phyloP scores from a whole-genome alignment of 2,888 invertebrate genomes.

The Actias luna region DNA sequence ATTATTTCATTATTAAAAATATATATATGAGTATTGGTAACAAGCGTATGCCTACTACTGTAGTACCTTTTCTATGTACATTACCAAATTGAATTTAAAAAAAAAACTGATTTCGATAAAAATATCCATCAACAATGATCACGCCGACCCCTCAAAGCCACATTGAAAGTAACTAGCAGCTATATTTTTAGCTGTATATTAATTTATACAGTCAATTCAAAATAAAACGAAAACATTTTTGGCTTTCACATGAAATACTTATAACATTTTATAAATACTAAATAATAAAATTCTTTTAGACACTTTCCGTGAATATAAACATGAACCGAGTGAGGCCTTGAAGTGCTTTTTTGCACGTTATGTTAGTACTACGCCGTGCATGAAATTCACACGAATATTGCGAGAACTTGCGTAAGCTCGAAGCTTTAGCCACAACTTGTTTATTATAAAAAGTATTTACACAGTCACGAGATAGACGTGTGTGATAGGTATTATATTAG shows the following conservation, averaged over 20 bases:
- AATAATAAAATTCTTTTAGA: background rate
- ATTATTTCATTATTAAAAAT: no score
- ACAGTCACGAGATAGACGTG: background rate
- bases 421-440: conserved; percentile 5
- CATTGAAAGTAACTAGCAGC: background rate
- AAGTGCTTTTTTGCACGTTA: conserved; percentile 11
- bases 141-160: no score
- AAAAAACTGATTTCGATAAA: no score
- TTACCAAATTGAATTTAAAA: no score
- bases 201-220: background rate
- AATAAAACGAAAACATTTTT: background rate
- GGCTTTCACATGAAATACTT: background rate
- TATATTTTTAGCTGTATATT: background rate
- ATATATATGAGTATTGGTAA: no score
- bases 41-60: no score
- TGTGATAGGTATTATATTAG: background rate
- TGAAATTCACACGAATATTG: conserved; percentile 5
- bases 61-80: no score
- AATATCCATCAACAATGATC: no score
- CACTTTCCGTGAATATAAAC: conserved; percentile 1
- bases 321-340: conserved; percentile 9
- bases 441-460: background rate
- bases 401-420: conserved; percentile 6
- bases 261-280: background rate
- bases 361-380: conserved; percentile 5